Percentiles rank a stretch among this genome's conserved stretches.
Conservation (phyloP, 2,797 vertebrate genomes). For the Vultur gryphus region DNA sequence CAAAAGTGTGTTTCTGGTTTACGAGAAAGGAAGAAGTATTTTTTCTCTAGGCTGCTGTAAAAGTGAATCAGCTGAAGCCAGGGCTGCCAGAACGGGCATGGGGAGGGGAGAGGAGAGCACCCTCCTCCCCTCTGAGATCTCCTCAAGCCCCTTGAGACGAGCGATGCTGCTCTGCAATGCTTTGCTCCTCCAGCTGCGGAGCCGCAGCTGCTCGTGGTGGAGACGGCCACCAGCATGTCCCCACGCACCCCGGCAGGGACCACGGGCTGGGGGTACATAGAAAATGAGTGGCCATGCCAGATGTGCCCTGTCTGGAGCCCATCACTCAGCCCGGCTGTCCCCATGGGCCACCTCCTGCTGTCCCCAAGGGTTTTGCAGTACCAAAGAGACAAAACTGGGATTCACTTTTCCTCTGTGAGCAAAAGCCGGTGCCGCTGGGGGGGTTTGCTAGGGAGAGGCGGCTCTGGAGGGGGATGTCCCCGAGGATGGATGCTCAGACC, state of each 20-base stretch:
- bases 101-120: not conserved
- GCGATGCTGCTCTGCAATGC: not conserved
- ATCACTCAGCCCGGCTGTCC: too few relatives aligned
- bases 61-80: not conserved
- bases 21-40: not conserved
- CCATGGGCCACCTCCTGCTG: not conserved
- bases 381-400: not conserved
- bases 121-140: not conserved
- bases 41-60: not conserved
- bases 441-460: not conserved
- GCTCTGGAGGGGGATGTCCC: not conserved
- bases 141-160: too few relatives aligned
- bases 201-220: not conserved
- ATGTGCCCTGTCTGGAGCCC: not conserved
- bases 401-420: rapidly evolving
- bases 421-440: rapidly evolving
- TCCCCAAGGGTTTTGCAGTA: rapidly evolving
- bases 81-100: not conserved
- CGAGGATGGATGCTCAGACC: not conserved
- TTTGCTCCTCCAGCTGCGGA: not conserved
- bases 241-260: not conserved
- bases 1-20: not conserved
- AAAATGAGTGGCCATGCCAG: not conserved
- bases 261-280: rapidly evolving
- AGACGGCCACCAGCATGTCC: not conserved